Base-by-base conservation (phyloP, 1,140 invertebrate genomes). In the Phocides pigmalion region DNA sequence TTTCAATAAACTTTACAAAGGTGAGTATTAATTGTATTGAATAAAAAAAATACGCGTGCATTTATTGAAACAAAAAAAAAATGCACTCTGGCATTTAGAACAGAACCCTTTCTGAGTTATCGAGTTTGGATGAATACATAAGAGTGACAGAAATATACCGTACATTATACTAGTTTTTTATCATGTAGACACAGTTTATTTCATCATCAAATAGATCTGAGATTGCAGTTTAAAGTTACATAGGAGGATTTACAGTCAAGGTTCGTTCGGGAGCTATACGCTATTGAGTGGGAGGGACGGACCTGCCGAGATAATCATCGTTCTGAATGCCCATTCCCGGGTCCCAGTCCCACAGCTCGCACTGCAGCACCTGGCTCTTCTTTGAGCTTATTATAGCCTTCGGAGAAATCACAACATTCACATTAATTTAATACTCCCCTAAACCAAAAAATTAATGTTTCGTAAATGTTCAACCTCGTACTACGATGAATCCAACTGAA, bases 251-350 rank as follows among this genome's bases (percentile, higher is more conserved):
- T 1, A 2, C 25, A 47, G 32, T 64, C 66, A 53, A 67, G 67
- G 51, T 56, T 1, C 15, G 28, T 15, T 19, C 32, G 32, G 46
- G 74, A 49, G 49, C 54, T 51, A 59, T 9, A 44, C 17, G 5
- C 11, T 46, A 46, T 28, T 19, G 54, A 65, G 65, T 69, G 65
- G 56, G 53, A 47, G 37, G 68, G 68, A 92, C 91, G 85, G 94
- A 96, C 96, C 96, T 97, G 93, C 96, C 96, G 87, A 97, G 94
- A 93, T 94, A 95, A 94, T 97, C 96, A 94, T 97, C 96, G 92
- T 95, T 95, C 86, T 94, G 93, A 83, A 95, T 93, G 82, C 95
- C 95, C 81, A 97, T 94, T 74, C 94, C 95, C 75, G 95, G 93
- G 93, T 97, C 96, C 94, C 95, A 97, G 93, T 97, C 96, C 96